Evolutionary conservation across 1,140 invertebrate genomes (phyloP).

Genomic region (Zophobas morio): DNA sequence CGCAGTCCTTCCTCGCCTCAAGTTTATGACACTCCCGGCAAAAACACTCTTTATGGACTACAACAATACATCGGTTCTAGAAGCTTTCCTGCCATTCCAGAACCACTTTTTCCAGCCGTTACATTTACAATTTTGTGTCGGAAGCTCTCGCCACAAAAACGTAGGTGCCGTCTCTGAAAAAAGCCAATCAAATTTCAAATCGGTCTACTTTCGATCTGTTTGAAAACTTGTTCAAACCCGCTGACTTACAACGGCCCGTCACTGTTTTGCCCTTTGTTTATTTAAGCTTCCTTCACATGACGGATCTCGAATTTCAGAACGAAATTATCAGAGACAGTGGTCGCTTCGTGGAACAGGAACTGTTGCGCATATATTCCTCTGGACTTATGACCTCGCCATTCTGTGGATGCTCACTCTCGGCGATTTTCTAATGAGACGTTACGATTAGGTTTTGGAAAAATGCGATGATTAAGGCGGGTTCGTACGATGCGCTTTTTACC

Average conservation of each 20-base stretch:
- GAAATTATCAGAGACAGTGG: neutral
- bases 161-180: slow-evolving; percentile 17
- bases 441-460: slow-evolving; percentile 6
- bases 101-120: slow-evolving; percentile 4
- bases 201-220: slow-evolving; percentile 1
- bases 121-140: slow-evolving; percentile 28
- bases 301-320: neutral
- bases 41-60: slow-evolving; percentile 20
- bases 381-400: neutral
- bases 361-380: neutral
- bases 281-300: neutral
- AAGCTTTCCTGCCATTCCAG: neutral
- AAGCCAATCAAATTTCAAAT: slow-evolving; percentile 28
- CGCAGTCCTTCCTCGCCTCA: too few relatives aligned
- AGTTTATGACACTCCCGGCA: neutral
- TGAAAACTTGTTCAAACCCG: slow-evolving; percentile 18
- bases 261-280: neutral
- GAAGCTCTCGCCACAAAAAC: neutral
- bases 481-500: neutral
- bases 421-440: neutral
- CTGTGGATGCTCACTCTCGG: neutral
- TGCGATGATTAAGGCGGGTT: slow-evolving; percentile 4
- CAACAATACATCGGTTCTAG: slow-evolving; percentile 27
- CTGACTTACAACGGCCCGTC: neutral
- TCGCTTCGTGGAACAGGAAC: neutral